Base-by-base conservation (phyloP, 2,797 vertebrate species). In the Chanos chanos region DNA sequence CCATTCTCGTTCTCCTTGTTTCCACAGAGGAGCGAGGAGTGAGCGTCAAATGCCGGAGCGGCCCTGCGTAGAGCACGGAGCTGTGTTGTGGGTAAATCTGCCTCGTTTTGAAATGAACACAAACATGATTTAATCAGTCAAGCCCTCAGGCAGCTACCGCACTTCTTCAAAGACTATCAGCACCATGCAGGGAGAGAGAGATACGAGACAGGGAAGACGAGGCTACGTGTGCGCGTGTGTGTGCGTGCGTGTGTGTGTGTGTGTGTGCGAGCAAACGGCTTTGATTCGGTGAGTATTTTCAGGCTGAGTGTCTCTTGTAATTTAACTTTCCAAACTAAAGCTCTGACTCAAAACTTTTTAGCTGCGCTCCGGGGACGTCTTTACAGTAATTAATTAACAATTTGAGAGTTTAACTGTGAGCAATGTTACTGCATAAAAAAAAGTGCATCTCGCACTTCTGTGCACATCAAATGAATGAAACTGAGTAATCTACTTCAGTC, bases 71-170 rank as follows among this genome's bases (percentile, higher is more conserved):
- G 22, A 25, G 31, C 49, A 40, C 43, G 54, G 40, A 51, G 61
- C 15, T 13, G 49, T 51, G 59, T 39, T 33, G 50, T 66, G 52
- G 51, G 54, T 25, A 53, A 62, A 60, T 37, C 7, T 61, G 30
- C 43, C 45, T 24, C 54, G 37, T 53, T 70, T 74, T 58, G 34
- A 74, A 72, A 53, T 44, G 43, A 77, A 77, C 66, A 60, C 61
- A 69, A 55, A 61, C 60, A 67, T 66, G 54, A 75, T 75, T 75
- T 69, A 73, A 73, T 66, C 59, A 71, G 67, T 54, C 15, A 16
- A 19, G 62, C 55, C 73, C 55, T 30, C 31, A 61, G 60, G 73
- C 64, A 56, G 34, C 50, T 44, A 37, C 36, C 39, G 44, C 12
- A 9, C 41, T 65, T 40, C 64, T 68, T 64, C 61, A 68, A 70